These are phyloP conservation scores for Cassiopea andromeda DNA, from an alignment of 30 jellyfish, hydroid and myxozoan genomes.

Conservation along the genomic window DNA sequence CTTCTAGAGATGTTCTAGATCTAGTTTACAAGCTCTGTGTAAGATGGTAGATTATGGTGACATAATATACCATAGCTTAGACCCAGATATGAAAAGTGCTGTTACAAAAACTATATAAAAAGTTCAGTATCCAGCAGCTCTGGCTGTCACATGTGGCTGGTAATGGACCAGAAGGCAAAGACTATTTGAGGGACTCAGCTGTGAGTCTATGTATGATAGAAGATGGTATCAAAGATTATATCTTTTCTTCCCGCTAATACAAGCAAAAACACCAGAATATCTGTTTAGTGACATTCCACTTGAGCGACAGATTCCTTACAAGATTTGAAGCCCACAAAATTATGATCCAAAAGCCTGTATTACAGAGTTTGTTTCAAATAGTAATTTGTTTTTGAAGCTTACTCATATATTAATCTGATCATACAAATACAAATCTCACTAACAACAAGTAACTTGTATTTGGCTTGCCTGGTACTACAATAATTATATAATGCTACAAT, in stretches of 20 bases:
- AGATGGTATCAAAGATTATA: constrained; percentile 13
- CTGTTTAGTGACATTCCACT: constrained; percentile 31
- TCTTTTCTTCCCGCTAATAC: constrained; percentile 9
- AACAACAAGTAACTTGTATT: no score
- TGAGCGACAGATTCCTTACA: not conserved
- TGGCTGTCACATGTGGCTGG: constrained; percentile 10
- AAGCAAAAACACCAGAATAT: constrained; percentile 12
- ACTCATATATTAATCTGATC: no score
- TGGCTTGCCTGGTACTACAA: no score
- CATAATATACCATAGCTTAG: constrained; percentile 19
- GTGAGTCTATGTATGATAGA: constrained; percentile 2
- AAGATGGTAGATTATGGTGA: constrained; percentile 34
- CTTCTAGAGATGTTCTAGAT: constrained; percentile 6
- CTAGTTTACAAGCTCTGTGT: constrained; percentile 3
- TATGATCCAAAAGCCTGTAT: constrained; percentile 16
- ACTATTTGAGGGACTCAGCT: not conserved
- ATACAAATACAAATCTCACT: no score
- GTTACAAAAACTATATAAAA: constrained; percentile 8
- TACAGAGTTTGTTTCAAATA: constrained; percentile 17
- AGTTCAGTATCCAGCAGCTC: constrained; percentile 34
- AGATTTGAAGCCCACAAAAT: not conserved
- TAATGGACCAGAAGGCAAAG: not conserved
- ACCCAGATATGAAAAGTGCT: constrained; percentile 9
- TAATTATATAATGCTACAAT: no score
- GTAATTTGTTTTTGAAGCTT: not conserved